These are phyloP conservation scores for Spermophilus dauricus DNA, from an alignment of 2,113 vertebrate species.

Conservation along the genomic window DNA sequence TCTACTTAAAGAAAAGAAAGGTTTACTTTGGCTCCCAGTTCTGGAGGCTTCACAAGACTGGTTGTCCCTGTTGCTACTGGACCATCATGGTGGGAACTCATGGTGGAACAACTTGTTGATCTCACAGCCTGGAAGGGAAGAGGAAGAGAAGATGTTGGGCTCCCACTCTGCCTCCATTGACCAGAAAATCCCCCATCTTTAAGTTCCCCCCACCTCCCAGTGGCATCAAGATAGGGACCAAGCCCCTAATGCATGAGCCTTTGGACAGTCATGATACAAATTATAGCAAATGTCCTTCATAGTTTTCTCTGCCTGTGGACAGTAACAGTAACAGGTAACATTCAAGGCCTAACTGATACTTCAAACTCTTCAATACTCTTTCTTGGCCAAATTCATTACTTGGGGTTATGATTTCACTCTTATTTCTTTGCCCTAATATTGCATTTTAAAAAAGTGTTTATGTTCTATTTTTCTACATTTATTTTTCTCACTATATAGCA, in stretches of 20 bases:
- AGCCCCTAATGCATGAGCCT: not conserved
- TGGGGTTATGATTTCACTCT: not conserved
- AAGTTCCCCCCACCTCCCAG: not conserved
- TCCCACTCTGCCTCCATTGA: accelerated
- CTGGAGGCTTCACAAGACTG: not conserved
- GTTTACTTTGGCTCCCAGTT: not conserved
- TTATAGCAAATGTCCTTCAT: not conserved
- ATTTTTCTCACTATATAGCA: not conserved
- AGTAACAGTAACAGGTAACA: not conserved
- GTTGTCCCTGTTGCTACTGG: not conserved
- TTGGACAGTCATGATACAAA: not conserved
- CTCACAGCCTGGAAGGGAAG: not conserved
- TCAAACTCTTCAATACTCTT: not conserved
- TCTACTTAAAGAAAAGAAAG: not conserved
- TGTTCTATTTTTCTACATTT: not conserved
- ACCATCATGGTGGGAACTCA: not conserved
- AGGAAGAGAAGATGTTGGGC: not conserved
- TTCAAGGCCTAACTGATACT: not conserved
- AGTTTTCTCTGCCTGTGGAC: not conserved
- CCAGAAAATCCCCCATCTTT: not conserved
- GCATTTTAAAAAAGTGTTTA: not conserved
- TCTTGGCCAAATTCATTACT: not conserved
- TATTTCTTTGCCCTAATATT: not conserved
- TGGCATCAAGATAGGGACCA: not conserved
- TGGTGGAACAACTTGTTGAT: not conserved